phyloP scores from a whole-genome alignment of 2,888 invertebrate species.

The Pyrocoelia pectoralis region DNA sequence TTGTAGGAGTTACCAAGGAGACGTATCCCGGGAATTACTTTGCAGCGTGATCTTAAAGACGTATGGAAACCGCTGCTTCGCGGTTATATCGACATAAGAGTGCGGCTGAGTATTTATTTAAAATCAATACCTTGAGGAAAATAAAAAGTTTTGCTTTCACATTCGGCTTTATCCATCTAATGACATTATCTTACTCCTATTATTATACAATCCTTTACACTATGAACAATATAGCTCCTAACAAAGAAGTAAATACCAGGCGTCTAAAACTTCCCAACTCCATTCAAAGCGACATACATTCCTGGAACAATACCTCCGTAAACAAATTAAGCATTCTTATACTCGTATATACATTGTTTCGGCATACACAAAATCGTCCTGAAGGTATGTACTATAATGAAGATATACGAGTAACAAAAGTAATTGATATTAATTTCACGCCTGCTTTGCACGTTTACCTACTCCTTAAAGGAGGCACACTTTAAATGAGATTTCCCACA shows the following conservation, averaged over 20 bases:
- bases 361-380: too few species aligned
- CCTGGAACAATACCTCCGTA: conserved; percentile 29
- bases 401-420: too few species aligned
- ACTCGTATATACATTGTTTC: not conserved
- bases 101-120: conserved; percentile 11
- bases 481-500: too few species aligned
- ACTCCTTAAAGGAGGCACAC: too few species aligned
- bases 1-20: conserved; percentile 17
- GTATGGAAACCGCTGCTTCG: conserved; percentile 19
- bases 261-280: conserved; percentile 32
- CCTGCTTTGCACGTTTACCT: too few species aligned
- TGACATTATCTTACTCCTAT: conserved; percentile 22
- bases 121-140: conserved; percentile 22
- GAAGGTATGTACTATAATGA: too few species aligned
- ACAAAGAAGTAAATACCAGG: conserved; percentile 29
- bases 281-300: conserved; percentile 23
- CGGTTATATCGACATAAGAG: conserved; percentile 10
- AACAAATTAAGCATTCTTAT: conserved; percentile 30
- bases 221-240: conserved; percentile 15
- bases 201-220: conserved; percentile 1
- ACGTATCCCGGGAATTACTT: conserved; percentile 11
- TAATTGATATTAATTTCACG: too few species aligned
- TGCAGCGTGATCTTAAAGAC: conserved; percentile 11
- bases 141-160: not conserved
- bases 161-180: conserved; percentile 22